Conservation (phyloP, 2,888 invertebrate species). For the Athetis lepigone region DNA sequence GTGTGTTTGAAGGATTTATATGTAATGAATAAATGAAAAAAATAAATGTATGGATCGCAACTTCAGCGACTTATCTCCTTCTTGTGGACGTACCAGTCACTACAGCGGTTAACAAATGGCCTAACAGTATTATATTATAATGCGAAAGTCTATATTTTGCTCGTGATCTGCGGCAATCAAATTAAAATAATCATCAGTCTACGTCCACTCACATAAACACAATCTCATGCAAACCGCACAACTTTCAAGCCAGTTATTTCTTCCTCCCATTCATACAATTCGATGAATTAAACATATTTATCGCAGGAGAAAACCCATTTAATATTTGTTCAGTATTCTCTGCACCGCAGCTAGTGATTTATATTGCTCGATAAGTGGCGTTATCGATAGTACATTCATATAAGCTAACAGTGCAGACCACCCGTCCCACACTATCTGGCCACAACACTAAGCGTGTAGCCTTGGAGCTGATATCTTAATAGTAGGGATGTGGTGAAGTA, state of each 20-base stretch:
- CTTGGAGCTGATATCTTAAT: constrained; percentile 67
- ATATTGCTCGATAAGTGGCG: constrained; percentile 52
- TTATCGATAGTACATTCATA: constrained; percentile 61
- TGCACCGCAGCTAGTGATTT: constrained; percentile 57
- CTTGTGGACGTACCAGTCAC: too few species aligned
- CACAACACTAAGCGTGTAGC: constrained; percentile 64
- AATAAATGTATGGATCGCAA: too few species aligned
- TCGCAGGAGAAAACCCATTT: constrained; percentile 43
- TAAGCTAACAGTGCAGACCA: constrained; percentile 53
- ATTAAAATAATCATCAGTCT: too few species aligned
- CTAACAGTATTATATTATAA: too few species aligned
- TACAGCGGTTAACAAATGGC: too few species aligned
- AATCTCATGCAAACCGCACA: too few species aligned
- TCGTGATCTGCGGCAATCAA: too few species aligned
- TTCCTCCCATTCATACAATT: constrained; percentile 21
- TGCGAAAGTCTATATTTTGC: too few species aligned
- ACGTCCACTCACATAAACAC: background rate
- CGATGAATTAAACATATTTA: constrained; percentile 48
- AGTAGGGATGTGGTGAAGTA: constrained; percentile 54
- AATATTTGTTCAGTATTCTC: constrained; percentile 44
- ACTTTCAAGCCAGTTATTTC: constrained; percentile 15
- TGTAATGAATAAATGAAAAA: too few species aligned
- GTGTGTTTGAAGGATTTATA: too few species aligned
- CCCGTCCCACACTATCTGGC: constrained; percentile 60
- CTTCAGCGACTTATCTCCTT: too few species aligned